These are phyloP conservation scores for Sisyra terminalis DNA, from an alignment of 2,888 invertebrate genomes.

Conservation along the genomic window DNA sequence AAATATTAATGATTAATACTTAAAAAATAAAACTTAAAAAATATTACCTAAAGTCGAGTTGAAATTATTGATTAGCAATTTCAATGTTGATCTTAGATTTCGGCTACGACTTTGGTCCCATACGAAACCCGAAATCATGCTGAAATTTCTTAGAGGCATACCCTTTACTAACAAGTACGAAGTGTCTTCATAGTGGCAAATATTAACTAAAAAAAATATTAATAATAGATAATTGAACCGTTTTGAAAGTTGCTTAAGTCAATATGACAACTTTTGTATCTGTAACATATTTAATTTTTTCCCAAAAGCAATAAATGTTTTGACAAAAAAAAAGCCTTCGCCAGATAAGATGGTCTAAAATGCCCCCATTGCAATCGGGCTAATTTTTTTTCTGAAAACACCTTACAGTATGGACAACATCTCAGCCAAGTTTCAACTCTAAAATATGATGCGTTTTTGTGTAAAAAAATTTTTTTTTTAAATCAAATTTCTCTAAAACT, in stretches of 20 bases:
- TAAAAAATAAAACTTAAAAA: neutral
- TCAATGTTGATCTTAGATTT: constrained; percentile 27
- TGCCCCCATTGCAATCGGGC: too few relatives aligned
- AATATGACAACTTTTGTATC: too few relatives aligned
- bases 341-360: too few relatives aligned
- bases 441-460: too few relatives aligned
- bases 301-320: constrained; percentile 8
- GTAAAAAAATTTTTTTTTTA: too few relatives aligned
- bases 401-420: too few relatives aligned
- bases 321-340: too few relatives aligned
- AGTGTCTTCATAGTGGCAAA: constrained; percentile 30
- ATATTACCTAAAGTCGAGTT: constrained; percentile 26
- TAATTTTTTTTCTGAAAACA: too few relatives aligned
- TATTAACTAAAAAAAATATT: constrained; percentile 20
- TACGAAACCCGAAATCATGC: constrained; percentile 26
- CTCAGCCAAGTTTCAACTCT: too few relatives aligned
- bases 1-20: neutral
- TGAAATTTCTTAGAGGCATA: constrained; percentile 28
- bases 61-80: constrained; percentile 25
- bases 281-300: too few relatives aligned
- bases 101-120: constrained; percentile 30
- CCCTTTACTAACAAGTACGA: constrained; percentile 26
- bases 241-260: too few relatives aligned
- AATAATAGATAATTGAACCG: constrained; percentile 1
- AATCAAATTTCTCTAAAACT: too few relatives aligned